A percentile compares a stretch with the other conserved stretches of the same genome.
These are phyloP conservation scores for Anabacerthia variegaticeps DNA, from an alignment of 2,797 vertebrate genomes.

Conservation along the genomic window DNA sequence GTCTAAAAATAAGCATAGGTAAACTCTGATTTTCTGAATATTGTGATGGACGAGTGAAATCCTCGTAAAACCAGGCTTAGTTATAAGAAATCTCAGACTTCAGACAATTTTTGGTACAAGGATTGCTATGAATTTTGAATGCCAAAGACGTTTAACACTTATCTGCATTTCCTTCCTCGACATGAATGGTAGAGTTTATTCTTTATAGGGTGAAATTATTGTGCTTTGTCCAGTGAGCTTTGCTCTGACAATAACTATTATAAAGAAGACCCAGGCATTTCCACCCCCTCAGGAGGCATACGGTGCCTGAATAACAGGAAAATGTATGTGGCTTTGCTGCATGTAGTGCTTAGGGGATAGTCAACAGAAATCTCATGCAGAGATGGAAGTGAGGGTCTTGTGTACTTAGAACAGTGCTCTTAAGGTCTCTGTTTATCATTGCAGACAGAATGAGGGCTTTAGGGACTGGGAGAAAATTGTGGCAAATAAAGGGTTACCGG, in stretches of 20 bases:
- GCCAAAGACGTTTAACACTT: neutral
- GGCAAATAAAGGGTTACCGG: neutral
- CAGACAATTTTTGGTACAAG: neutral
- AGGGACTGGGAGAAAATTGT: neutral
- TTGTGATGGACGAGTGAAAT: neutral
- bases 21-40: constrained; percentile 24
- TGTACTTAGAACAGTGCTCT: neutral
- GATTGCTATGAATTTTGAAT: neutral
- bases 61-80: neutral
- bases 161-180: neutral
- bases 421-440: neutral
- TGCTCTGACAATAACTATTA: constrained; percentile 28
- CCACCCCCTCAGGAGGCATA: neutral
- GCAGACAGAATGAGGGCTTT: neutral
- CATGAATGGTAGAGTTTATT: neutral
- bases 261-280: constrained; percentile 11
- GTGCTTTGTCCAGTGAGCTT: constrained; percentile 33
- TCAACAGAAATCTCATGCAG: constrained; percentile 1
- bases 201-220: constrained; percentile 20
- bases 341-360: neutral
- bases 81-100: neutral
- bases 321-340: neutral
- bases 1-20: constrained; percentile 42
- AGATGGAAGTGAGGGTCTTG: neutral
- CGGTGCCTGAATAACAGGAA: neutral